Evolutionary conservation across 2,113 vertebrate species (phyloP), one percentile per base, ranked within the genome.

Genomic region (Hydrolagus affinis): DNA sequence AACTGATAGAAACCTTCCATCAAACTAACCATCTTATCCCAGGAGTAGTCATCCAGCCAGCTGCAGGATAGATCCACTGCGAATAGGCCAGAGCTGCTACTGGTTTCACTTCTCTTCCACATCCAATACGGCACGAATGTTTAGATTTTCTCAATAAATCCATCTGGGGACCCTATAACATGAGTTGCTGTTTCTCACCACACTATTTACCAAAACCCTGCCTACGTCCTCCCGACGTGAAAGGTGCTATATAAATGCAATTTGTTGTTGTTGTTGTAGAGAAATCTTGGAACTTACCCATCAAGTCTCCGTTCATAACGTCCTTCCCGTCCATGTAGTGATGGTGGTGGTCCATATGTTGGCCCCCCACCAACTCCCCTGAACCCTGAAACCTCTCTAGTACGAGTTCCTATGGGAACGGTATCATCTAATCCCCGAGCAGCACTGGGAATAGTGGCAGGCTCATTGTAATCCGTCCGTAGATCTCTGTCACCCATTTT

Each of bases 401-500:
- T 94, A 92, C 95, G 97, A 96, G 95, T 97, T 95, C 97, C 96
- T 91, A 98, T 96, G 91, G 97, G 97, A 90, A 97, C 95, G 95
- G 92, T 95, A 94, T 99, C 98, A 94, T 99, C 98, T 93, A 99
- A 96, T 89, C 96, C 96, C 88, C 98, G 96, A 70, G 97, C 97
- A 87, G 97, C 96, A 89, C 96, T 98, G 86, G 98, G 97, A 91
- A 99, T 98, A 90, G 98, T 98, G 93, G 97, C 97, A 86, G 98
- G 98, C 91, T 99, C 98, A 93, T 99, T 99, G 94, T 99, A 99
- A 96, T 98, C 98, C 91, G 97, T 99, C 92, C 98, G 96, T 87
- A 99, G 97, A 94, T 99, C 98, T 92, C 97, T 94, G 88, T 99
- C 98, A 85, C 97, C 98, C 97, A 99, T 99, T 94, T 99, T 98